Conservation (phyloP, 2,797 vertebrate species). For the Buceros bicornis region DNA sequence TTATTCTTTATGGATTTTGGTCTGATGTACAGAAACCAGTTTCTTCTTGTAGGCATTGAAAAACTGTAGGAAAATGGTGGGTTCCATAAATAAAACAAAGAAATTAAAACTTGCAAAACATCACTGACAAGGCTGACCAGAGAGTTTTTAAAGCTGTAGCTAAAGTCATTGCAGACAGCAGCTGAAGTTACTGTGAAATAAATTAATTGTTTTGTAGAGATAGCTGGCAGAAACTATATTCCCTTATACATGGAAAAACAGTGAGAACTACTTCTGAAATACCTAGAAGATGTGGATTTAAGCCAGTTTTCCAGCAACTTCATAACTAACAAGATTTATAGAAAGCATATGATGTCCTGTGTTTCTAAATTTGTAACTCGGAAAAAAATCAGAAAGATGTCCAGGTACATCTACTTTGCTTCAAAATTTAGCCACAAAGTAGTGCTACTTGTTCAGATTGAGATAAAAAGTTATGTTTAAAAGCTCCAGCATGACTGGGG, state of each 20-base stretch:
- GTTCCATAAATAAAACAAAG: not conserved
- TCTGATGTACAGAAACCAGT: not conserved
- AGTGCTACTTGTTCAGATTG: not conserved
- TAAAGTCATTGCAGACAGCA: not conserved
- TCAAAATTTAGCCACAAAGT: not conserved
- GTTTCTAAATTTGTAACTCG: constrained; percentile 50
- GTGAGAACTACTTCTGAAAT: constrained; percentile 26
- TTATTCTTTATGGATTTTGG: not conserved
- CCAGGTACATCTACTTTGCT: not conserved
- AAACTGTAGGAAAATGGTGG: not conserved
- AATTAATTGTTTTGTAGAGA: constrained; percentile 31
- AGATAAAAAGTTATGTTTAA: not conserved
- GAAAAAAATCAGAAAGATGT: not conserved
- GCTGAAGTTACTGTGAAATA: constrained; percentile 39
- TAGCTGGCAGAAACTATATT: constrained; percentile 24
- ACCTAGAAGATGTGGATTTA: not conserved
- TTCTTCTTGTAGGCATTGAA: not conserved
- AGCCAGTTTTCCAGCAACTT: constrained; percentile 53
- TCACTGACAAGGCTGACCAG: not conserved
- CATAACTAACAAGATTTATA: constrained; percentile 42
- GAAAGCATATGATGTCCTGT: constrained; percentile 1
- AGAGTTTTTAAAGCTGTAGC: not conserved
- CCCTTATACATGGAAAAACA: not conserved
- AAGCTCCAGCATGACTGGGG: not conserved
- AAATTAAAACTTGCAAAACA: not conserved